Conservation (phyloP, 2,113 vertebrate species). For the Rhagologus leucostigma region DNA sequence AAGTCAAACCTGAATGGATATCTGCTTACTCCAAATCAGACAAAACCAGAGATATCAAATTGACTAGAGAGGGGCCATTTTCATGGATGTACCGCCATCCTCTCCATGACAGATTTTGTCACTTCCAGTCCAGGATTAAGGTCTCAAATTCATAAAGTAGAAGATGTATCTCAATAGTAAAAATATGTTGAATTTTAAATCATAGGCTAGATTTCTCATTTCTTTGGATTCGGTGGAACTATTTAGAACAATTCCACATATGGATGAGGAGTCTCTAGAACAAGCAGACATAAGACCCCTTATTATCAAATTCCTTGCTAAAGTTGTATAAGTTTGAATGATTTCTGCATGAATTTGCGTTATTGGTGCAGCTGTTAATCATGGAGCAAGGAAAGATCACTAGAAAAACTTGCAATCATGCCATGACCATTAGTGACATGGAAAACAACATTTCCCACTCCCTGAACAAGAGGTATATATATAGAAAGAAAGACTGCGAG, state of each 20-base stretch:
- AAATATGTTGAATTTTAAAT: neutral
- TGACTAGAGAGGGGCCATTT: neutral
- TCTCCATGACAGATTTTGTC: neutral
- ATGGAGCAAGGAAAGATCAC: neutral
- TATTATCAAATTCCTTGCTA: neutral
- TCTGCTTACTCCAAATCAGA: neutral
- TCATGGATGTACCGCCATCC: neutral
- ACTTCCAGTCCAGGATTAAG: neutral
- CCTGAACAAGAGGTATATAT: neutral
- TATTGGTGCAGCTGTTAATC: neutral
- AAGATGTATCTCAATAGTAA: neutral
- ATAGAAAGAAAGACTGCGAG: neutral
- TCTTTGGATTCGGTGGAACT: neutral
- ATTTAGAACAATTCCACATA: neutral
- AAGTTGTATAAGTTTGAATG: neutral
- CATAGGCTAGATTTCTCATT: neutral
- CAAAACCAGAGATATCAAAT: neutral
- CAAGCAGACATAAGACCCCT: neutral
- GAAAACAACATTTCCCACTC: neutral
- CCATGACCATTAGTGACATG: neutral
- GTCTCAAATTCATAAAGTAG: neutral
- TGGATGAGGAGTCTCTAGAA: neutral
- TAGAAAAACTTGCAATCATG: neutral
- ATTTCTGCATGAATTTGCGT: neutral
- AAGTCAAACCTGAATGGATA: neutral